Conservation (phyloP, 2,113 vertebrate genomes). For the Xenus cinereus region DNA sequence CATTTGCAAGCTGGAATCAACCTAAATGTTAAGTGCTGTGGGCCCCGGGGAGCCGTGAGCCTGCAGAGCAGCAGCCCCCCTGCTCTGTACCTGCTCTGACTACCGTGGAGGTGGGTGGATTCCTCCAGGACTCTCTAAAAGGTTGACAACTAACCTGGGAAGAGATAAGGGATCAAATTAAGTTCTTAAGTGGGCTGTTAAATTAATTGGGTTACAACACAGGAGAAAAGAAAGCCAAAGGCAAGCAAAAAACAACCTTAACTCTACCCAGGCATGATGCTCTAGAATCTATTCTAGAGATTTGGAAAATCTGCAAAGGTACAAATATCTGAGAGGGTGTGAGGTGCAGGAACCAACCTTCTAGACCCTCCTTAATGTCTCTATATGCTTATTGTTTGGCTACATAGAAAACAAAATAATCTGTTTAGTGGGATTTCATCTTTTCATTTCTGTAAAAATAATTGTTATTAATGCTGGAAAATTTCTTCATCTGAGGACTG, state of each 20-base stretch:
- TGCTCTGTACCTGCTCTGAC: background rate
- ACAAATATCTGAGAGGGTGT: background rate
- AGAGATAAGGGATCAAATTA: background rate
- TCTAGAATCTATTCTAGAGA: background rate
- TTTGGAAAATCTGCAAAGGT: background rate
- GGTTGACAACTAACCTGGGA: background rate
- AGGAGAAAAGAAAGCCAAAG: constrained; percentile 7
- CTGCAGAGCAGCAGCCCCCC: background rate
- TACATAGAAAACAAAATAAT: background rate
- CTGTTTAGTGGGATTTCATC: background rate
- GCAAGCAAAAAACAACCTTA: background rate
- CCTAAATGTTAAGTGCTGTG: background rate
- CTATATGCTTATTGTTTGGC: background rate
- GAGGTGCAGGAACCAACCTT: background rate
- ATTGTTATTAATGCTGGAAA: background rate
- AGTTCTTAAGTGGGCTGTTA: background rate
- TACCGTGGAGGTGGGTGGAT: background rate
- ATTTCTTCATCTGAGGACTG: background rate
- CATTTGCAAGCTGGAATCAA: background rate
- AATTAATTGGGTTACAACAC: background rate
- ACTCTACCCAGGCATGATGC: background rate
- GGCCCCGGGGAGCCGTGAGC: background rate
- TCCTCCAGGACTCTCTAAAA: background rate
- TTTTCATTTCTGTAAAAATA: background rate
- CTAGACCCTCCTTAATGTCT: background rate